Conservation (phyloP, 2,888 invertebrate genomes). For the Euplexia lucipara region DNA sequence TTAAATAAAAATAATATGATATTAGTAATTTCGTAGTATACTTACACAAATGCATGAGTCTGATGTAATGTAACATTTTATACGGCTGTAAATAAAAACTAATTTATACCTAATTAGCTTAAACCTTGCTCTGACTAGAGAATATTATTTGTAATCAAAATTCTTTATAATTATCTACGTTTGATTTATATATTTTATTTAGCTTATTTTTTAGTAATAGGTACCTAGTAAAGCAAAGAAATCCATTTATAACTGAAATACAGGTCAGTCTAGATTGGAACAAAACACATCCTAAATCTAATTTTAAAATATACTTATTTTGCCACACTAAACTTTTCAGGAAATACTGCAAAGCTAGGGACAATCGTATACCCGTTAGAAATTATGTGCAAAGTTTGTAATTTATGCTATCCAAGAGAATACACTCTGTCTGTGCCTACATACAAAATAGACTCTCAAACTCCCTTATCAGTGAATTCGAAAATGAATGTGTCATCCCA, state of each 20-base stretch:
- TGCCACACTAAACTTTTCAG: constrained; percentile 24
- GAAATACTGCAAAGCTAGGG: constrained; percentile 22
- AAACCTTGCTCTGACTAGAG: too few relatives aligned
- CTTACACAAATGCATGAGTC: constrained; percentile 4
- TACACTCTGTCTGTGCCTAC: constrained; percentile 8
- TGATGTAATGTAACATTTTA: background rate
- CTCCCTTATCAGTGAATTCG: constrained; percentile 45
- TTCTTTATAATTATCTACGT: too few relatives aligned
- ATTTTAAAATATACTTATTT: constrained; percentile 26
- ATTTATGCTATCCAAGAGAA: constrained; percentile 47
- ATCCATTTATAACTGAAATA: constrained; percentile 16
- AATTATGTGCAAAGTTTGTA: constrained; percentile 54
- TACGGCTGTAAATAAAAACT: background rate
- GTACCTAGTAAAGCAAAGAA: background rate
- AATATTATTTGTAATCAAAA: background rate
- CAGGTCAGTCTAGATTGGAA: constrained; percentile 20
- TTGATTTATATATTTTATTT: too few relatives aligned
- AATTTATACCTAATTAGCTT: background rate
- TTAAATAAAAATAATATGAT: too few relatives aligned
- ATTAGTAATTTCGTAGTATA: constrained; percentile 9
- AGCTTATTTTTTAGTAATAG: too few relatives aligned
- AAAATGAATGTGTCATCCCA: constrained; percentile 46
- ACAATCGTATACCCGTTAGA: constrained; percentile 23
- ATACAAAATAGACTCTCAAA: constrained; percentile 33
- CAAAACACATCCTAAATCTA: constrained; percentile 4